Conservation (phyloP, 2,888 invertebrate species). For the Mylabris sibirica region DNA sequence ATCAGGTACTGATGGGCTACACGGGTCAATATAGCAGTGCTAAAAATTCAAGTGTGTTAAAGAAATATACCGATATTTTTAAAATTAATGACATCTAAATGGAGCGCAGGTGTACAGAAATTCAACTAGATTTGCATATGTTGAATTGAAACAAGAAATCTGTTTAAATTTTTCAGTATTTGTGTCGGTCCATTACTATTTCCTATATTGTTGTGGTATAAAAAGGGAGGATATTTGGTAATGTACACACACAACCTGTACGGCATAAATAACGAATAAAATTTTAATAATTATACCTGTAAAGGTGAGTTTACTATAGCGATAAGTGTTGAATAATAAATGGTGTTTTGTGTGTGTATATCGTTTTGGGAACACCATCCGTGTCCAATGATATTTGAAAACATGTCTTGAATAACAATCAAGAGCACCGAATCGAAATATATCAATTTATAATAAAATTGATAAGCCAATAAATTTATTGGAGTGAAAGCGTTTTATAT, state of each 20-base stretch:
- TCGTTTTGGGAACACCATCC: not conserved
- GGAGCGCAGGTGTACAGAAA: not conserved
- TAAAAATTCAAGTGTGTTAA: not conserved
- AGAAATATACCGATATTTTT: not conserved
- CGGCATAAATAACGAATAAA: constrained; percentile 1
- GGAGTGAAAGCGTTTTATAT: constrained; percentile 2
- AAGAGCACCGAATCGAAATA: not conserved
- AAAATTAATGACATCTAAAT: not conserved
- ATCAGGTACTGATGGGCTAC: not conserved
- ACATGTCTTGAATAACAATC: not conserved
- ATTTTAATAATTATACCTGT: not conserved
- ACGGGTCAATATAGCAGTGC: not conserved
- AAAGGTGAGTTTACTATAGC: not conserved
- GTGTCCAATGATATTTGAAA: not conserved
- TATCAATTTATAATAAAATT: not conserved
- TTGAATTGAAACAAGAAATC: not conserved
- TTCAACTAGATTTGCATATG: not conserved
- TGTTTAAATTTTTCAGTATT: constrained; percentile 3
- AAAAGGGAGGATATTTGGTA: not conserved
- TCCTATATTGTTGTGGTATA: not conserved
- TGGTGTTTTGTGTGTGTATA: not conserved
- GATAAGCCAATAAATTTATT: not conserved
- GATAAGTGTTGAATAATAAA: not conserved
- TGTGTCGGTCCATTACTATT: not conserved
- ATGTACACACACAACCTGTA: not conserved